Base-by-base conservation (phyloP, 2,113 vertebrate genomes). In the human region DNA sequence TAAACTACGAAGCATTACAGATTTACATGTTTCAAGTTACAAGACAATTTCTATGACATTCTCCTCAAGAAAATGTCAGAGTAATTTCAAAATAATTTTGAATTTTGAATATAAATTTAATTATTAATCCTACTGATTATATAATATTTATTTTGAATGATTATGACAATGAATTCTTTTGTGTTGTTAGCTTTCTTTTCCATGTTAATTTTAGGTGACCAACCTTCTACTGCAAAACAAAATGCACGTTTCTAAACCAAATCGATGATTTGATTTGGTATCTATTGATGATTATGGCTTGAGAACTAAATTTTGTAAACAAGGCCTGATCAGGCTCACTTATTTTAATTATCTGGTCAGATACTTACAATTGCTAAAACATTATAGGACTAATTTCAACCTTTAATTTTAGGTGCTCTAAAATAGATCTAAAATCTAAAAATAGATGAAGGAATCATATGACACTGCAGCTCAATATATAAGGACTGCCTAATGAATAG, bases 201-300 rank as follows among this genome's bases (percentile, higher is more conserved):
- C 57, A 57, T 82, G 97, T 96, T 83, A 89, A 89, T 84, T 92
- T 96, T 88, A 97, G 57, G 10, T 91, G 11, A 78, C 22, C 55
- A 89, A 38, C 23, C 16, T 88, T 95, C 83, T 70, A 84, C 13
- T 96, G 35, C 81, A 85, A 93, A 91, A 64, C 61, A 93, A 89
- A 97, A 59, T 96, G 22, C n/a, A 25, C 84, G 80, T 95, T 87
- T 95, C 76, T 89, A 94, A 72, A 87, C 61, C 40, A 90, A 95
- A 70, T 87, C 12, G 40, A 57, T 68, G 22, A 75, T 87, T 93
- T 96, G 80, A 40, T 78, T 16, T 96, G 17, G 30, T 93, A 92
- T 81, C 90, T 92, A 50, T 84, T 96, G 78, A 95, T 73, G 57
- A 90, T 14, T 95, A 2, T 94, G 68, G 27, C 17, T 97, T 96